These are phyloP conservation scores for Reticulitermes lucifugus DNA, from an alignment of 2,888 invertebrate species.

Conservation along the genomic window DNA sequence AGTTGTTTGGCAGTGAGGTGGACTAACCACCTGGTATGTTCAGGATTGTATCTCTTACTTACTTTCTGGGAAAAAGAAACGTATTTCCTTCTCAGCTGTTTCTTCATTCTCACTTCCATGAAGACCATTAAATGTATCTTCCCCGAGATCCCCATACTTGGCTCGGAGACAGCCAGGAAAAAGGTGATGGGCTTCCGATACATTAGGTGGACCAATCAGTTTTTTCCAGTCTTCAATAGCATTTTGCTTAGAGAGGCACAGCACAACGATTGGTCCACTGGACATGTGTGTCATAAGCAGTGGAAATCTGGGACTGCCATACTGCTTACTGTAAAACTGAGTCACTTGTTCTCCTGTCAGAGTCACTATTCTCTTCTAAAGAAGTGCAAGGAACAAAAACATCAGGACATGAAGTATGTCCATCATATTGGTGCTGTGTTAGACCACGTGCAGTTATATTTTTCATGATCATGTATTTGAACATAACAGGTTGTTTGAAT, in stretches of 20 bases:
- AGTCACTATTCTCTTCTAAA: constrained; percentile 74
- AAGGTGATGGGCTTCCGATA: constrained; percentile 58
- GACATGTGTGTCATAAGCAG: constrained; percentile 84
- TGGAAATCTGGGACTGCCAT: constrained; percentile 80
- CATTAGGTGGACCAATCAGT: constrained; percentile 76
- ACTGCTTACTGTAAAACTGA: constrained; percentile 83
- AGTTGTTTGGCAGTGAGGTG: no score
- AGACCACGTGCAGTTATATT: no score
- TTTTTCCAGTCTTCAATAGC: constrained; percentile 79
- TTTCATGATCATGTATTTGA: no score
- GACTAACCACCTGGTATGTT: no score
- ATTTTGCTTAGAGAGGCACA: constrained; percentile 76
- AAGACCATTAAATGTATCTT: constrained; percentile 77
- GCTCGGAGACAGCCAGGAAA: constrained; percentile 78
- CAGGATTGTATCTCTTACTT: constrained; percentile 58
- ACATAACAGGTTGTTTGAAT: no score
- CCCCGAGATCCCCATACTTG: constrained; percentile 74
- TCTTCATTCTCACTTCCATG: constrained; percentile 80
- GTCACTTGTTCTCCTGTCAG: constrained; percentile 88
- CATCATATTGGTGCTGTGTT: no score
- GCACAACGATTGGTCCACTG: constrained; percentile 77
- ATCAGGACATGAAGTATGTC: no score
- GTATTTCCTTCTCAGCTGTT: constrained; percentile 81
- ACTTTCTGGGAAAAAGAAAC: constrained; percentile 90
- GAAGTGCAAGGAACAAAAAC: not conserved